Conservation (phyloP, 2,113 vertebrate species). For the Spea bombifrons region DNA sequence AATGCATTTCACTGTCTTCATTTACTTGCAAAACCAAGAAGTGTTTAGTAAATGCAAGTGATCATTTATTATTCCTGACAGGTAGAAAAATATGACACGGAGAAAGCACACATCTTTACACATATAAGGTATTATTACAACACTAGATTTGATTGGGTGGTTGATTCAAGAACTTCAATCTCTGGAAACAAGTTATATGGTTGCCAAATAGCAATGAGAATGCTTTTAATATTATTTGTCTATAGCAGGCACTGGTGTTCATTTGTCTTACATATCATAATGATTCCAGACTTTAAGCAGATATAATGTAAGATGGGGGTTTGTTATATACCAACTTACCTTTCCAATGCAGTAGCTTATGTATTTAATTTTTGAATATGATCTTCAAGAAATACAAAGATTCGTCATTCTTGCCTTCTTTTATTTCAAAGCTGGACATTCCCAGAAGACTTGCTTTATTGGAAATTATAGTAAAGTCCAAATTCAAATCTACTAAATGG, state of each 20-base stretch:
- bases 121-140: neutral
- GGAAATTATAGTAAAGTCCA: neutral
- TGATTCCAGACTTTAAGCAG: neutral
- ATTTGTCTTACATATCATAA: neutral
- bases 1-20: conserved; percentile 1
- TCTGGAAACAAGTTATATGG: neutral
- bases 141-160: neutral
- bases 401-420: neutral
- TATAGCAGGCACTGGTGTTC: neutral
- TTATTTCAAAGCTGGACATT: neutral
- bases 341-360: neutral
- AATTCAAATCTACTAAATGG: neutral
- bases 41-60: neutral
- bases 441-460: neutral
- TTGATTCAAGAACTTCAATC: no score
- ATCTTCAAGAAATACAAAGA: neutral
- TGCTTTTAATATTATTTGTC: neutral
- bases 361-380: neutral
- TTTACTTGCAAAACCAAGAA: conserved; percentile 3
- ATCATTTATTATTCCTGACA: conserved; percentile 24
- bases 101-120: neutral
- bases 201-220: neutral
- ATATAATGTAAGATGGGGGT: neutral
- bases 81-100: neutral
- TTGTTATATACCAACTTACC: neutral